A percentile compares a stretch with the other conserved stretches of the same genome.
Conservation (phyloP, 2,888 invertebrate species). For the Campoletis raptor region DNA sequence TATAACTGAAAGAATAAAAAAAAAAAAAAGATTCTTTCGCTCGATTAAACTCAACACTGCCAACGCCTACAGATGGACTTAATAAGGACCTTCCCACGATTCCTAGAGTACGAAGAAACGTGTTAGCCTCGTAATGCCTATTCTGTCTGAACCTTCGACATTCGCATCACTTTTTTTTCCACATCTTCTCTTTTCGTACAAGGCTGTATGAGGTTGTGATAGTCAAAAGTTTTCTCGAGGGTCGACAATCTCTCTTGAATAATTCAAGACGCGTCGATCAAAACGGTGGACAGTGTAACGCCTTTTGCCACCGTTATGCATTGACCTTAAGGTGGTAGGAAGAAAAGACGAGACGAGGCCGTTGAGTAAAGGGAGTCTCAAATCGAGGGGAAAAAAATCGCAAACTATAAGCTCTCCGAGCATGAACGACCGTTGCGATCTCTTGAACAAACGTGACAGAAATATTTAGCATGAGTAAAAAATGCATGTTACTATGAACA, state of each 20-base stretch:
- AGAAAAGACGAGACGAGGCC: slow-evolving; percentile 61
- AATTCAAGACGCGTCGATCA: slow-evolving; percentile 70
- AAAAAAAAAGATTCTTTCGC: background rate
- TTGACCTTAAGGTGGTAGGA: slow-evolving; percentile 43
- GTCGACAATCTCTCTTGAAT: slow-evolving; percentile 67
- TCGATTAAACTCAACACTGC: slow-evolving; percentile 29
- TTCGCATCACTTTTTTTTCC: slow-evolving; percentile 49
- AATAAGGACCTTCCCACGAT: slow-evolving; percentile 57
- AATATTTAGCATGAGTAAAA: slow-evolving; percentile 59
- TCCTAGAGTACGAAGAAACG: slow-evolving; percentile 22
- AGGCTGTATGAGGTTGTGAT: slow-evolving; percentile 31
- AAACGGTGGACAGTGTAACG: slow-evolving; percentile 67
- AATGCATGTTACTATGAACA: slow-evolving; percentile 30
- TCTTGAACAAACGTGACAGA: slow-evolving; percentile 63
- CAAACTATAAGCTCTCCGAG: slow-evolving; percentile 56
- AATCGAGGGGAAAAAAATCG: slow-evolving; percentile 35
- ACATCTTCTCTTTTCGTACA: slow-evolving; percentile 8
- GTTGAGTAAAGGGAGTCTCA: slow-evolving; percentile 17
- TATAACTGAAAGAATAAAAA: background rate
- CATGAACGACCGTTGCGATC: slow-evolving; percentile 52
- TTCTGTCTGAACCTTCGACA: slow-evolving; percentile 14
- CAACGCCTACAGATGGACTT: slow-evolving; percentile 24
- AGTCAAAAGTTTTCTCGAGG: slow-evolving; percentile 63
- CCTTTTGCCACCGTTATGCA: slow-evolving; percentile 45
- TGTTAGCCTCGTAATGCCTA: slow-evolving; percentile 51